Conservation (phyloP, 2,113 vertebrate species). For the Desmodus rotundus region DNA sequence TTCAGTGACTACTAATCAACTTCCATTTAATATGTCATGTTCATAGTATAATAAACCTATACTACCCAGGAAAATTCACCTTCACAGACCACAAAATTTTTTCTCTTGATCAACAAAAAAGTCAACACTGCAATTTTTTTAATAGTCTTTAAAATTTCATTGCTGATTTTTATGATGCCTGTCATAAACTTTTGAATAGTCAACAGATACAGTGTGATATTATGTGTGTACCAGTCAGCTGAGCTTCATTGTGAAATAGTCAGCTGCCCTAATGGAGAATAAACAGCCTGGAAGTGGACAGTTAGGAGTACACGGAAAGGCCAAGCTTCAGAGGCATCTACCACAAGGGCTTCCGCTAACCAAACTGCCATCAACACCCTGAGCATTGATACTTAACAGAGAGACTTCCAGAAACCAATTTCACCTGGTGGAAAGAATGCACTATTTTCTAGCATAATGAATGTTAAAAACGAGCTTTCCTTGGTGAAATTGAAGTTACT, state of each 20-base stretch:
- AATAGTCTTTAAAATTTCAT: conserved; percentile 55
- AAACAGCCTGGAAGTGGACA: background rate
- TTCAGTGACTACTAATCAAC: conserved; percentile 21
- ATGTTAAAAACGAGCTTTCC: background rate
- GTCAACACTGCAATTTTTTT: conserved; percentile 20
- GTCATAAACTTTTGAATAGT: background rate
- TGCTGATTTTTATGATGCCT: conserved; percentile 30
- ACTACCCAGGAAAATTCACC: conserved; percentile 17
- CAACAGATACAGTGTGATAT: background rate
- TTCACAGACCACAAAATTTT: background rate
- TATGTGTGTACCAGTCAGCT: background rate
- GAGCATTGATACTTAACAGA: background rate
- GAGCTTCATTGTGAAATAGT: background rate
- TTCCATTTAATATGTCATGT: conserved; percentile 64
- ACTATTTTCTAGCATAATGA: background rate
- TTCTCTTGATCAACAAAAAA: conserved; percentile 61
- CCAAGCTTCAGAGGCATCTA: background rate
- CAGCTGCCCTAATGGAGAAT: background rate
- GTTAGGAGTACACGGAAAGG: background rate
- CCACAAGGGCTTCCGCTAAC: background rate
- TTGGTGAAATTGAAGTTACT: background rate
- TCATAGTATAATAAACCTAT: conserved; percentile 45
- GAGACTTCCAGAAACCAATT: background rate
- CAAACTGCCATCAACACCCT: background rate
- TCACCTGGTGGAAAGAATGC: background rate